phyloP scores from a whole-genome alignment of 2,888 invertebrate species.

The Caenorhabditis sp. region DNA sequence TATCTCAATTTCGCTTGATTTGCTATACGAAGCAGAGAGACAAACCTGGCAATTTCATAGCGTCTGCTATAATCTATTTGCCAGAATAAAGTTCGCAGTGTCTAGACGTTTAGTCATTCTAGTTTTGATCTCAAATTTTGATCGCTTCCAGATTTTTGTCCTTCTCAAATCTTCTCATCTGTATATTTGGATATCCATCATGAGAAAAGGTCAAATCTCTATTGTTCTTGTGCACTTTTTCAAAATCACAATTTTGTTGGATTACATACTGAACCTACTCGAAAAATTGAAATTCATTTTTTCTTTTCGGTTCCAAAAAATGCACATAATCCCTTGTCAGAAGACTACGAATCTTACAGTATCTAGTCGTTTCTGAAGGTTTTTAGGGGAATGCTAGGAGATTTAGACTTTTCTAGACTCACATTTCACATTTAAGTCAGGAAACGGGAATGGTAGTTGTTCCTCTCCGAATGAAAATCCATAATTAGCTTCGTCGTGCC shows the following conservation, averaged over 20 bases:
- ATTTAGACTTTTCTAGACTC: not conserved
- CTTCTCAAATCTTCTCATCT: not conserved
- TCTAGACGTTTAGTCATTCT: constrained; percentile 43
- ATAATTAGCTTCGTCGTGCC: constrained; percentile 8
- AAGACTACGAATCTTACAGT: too few relatives aligned
- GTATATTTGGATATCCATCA: not conserved
- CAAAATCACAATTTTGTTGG: too few relatives aligned
- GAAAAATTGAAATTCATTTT: not conserved
- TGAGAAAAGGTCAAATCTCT: too few relatives aligned
- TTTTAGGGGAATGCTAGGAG: too few relatives aligned
- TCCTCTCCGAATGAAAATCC: not conserved
- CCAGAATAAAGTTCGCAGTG: constrained; percentile 17
- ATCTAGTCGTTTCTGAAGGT: too few relatives aligned
- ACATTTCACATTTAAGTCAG: not conserved
- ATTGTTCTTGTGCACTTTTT: too few relatives aligned
- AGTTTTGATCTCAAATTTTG: constrained; percentile 1
- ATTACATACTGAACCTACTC: too few relatives aligned
- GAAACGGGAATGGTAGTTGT: not conserved
- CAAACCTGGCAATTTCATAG: constrained; percentile 17
- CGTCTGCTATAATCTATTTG: constrained; percentile 31
- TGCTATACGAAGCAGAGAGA: not conserved
- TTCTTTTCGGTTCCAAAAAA: too few relatives aligned
- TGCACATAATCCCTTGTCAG: too few relatives aligned
- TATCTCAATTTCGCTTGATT: not conserved
- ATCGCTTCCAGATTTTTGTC: not conserved